Conservation (phyloP, 2,797 vertebrate genomes). For the Channallabes apus region DNA sequence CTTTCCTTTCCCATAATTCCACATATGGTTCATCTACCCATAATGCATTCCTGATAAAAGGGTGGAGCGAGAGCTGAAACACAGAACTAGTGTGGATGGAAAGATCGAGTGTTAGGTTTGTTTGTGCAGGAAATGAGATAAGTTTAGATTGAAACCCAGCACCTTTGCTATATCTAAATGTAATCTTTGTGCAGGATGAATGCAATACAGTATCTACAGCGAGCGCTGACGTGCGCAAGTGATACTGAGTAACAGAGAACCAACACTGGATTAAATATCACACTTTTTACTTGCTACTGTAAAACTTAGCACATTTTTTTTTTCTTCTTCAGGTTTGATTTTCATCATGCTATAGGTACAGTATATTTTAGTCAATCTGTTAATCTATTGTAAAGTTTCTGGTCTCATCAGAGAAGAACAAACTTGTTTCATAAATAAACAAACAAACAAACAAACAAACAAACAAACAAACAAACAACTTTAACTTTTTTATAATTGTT, state of each 20-base stretch:
- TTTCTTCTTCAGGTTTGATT: slow-evolving; percentile 15
- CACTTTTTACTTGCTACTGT: not conserved
- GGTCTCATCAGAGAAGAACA: slow-evolving; percentile 43
- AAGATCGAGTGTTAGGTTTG: slow-evolving; percentile 47
- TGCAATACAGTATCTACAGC: slow-evolving; percentile 58
- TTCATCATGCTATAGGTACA: slow-evolving; percentile 1
- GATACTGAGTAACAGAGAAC: slow-evolving; percentile 28
- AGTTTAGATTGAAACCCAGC: slow-evolving; percentile 59
- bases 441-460: not conserved
- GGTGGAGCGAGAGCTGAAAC: slow-evolving; percentile 37
- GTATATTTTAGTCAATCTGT: slow-evolving; percentile 38
- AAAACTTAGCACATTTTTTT: slow-evolving; percentile 17
- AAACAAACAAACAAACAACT: not conserved
- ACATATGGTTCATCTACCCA: slow-evolving; percentile 24
- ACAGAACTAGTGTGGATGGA: slow-evolving; percentile 27
- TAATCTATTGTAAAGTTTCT: slow-evolving; percentile 34
- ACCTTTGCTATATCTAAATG: slow-evolving; percentile 58
- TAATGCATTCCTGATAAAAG: slow-evolving; percentile 11
- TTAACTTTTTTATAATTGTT: not conserved
- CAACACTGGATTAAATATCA: not conserved
- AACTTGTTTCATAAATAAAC: not conserved
- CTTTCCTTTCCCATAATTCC: slow-evolving; percentile 24
- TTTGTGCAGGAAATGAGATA: slow-evolving; percentile 58
- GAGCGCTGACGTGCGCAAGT: slow-evolving; percentile 48
- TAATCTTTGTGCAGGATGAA: slow-evolving; percentile 55